These are phyloP conservation scores for Periophthalmus modestus DNA, from an alignment of 2,113 vertebrate species.

Conservation along the genomic window DNA sequence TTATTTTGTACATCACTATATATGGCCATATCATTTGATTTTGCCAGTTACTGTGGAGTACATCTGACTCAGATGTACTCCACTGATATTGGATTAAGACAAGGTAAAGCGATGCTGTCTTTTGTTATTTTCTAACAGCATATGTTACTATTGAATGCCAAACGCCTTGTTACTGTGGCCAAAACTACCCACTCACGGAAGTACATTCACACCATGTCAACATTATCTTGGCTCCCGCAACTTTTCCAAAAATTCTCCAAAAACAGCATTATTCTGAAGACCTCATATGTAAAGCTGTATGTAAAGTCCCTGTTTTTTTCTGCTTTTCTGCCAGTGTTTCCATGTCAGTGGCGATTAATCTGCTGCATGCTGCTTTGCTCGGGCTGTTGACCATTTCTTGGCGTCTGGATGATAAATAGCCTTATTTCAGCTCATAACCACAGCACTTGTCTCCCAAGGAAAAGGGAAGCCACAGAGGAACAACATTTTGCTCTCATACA, in stretches of 20 bases:
- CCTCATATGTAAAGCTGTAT: neutral
- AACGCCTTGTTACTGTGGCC: neutral
- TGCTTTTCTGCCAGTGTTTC: slow-evolving; percentile 37
- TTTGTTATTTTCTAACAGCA: neutral
- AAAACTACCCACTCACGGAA: neutral
- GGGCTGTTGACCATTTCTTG: slow-evolving; percentile 49
- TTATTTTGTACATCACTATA: neutral
- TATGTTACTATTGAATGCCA: neutral
- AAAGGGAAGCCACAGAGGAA: slow-evolving; percentile 34
- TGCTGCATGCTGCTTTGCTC: slow-evolving; percentile 46
- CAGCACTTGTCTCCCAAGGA: slow-evolving; percentile 48
- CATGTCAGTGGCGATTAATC: slow-evolving; percentile 60
- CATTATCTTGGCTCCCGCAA: neutral
- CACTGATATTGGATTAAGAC: neutral
- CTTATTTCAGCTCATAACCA: slow-evolving; percentile 64
- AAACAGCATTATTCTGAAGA: neutral
- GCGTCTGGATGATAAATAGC: slow-evolving; percentile 58
- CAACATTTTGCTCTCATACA: slow-evolving; percentile 10
- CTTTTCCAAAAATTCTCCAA: neutral
- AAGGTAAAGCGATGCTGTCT: neutral
- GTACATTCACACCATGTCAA: neutral
- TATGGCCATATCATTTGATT: neutral
- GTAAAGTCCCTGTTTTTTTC: neutral
- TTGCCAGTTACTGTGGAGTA: too few relatives aligned
- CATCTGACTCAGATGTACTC: neutral